phyloP scores from a whole-genome alignment of 1,140 invertebrate species.

The Drosophila seguyi region DNA sequence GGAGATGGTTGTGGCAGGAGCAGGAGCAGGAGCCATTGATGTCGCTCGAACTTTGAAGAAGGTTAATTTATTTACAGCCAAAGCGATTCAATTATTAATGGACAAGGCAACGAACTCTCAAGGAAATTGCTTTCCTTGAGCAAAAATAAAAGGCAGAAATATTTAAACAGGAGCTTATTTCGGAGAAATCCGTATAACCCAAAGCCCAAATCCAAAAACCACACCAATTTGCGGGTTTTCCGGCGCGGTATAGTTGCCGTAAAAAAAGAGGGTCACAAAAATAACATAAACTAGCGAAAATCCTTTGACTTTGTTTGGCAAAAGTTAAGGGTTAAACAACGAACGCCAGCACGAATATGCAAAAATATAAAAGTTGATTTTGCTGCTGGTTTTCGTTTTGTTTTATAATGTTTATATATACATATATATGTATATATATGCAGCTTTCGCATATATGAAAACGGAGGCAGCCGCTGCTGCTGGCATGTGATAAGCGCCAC shows the following conservation, averaged over 20 bases:
- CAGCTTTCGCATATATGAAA: conserved; percentile 38
- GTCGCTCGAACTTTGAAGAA: conserved; percentile 16
- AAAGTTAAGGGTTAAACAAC: conserved; percentile 36
- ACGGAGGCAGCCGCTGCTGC: conserved; percentile 40
- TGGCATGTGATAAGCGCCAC: conserved; percentile 64
- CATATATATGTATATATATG: too few species aligned
- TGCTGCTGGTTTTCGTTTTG: conserved; percentile 23
- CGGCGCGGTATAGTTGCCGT: conserved; percentile 53
- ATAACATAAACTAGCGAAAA: conserved; percentile 28
- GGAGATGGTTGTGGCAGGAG: not conserved
- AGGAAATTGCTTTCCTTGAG: not conserved
- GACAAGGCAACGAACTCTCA: not conserved
- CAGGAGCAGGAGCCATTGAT: conserved; percentile 11
- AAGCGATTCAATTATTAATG: conserved; percentile 32
- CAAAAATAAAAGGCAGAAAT: not conserved
- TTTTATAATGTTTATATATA: not conserved
- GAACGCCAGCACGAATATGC: conserved; percentile 34
- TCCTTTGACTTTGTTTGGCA: conserved; percentile 42
- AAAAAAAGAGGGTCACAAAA: conserved; percentile 14
- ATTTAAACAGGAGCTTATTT: not conserved
- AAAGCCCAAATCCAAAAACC: conserved; percentile 27
- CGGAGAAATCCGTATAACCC: not conserved
- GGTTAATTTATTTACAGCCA: conserved; percentile 26
- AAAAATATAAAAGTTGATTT: conserved; percentile 37
- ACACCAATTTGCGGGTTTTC: conserved; percentile 70